Percentiles rank a stretch among this genome's conserved stretches.
phyloP scores from a whole-genome alignment of 1,140 invertebrate genomes.

The Aporrectodea caliginosa region DNA sequence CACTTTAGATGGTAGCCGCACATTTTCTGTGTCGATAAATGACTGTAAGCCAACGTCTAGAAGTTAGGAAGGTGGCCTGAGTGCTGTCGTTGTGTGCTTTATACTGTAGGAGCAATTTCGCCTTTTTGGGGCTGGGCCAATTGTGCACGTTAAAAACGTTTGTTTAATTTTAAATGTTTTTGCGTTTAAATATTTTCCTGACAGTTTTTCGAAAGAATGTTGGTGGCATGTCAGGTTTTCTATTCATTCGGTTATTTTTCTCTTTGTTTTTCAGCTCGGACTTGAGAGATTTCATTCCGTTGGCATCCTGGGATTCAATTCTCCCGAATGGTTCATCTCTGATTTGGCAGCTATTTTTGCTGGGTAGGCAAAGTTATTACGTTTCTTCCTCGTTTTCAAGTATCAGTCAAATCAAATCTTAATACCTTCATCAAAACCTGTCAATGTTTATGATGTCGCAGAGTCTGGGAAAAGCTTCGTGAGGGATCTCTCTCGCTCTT shows the following conservation, averaged over 20 bases:
- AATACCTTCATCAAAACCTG: no score
- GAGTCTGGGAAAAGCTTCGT: no score
- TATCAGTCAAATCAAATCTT: not conserved
- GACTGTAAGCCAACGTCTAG: no score
- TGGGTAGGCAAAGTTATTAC: conserved; percentile 63
- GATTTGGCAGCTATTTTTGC: conserved; percentile 83
- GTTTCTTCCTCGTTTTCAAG: not conserved
- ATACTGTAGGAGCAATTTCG: no score
- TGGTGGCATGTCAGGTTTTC: not conserved
- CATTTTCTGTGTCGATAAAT: no score
- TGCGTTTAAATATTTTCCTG: not conserved
- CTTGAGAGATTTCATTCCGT: conserved; percentile 75
- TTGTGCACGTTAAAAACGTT: not conserved
- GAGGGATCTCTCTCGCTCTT: not conserved
- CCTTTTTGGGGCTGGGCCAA: not conserved
- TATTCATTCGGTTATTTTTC: not conserved
- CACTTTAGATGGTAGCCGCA: no score
- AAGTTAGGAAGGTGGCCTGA: no score
- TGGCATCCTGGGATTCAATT: conserved; percentile 85
- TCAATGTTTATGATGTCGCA: no score
- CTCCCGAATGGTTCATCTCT: conserved; percentile 83
- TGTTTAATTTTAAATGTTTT: not conserved
- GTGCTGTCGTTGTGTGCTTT: no score
- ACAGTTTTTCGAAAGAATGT: no score
- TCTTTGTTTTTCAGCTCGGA: conserved; percentile 62